Evolutionary conservation across 2,797 vertebrate species (phyloP).

Genomic region (Paedocypris micromegethes): DNA sequence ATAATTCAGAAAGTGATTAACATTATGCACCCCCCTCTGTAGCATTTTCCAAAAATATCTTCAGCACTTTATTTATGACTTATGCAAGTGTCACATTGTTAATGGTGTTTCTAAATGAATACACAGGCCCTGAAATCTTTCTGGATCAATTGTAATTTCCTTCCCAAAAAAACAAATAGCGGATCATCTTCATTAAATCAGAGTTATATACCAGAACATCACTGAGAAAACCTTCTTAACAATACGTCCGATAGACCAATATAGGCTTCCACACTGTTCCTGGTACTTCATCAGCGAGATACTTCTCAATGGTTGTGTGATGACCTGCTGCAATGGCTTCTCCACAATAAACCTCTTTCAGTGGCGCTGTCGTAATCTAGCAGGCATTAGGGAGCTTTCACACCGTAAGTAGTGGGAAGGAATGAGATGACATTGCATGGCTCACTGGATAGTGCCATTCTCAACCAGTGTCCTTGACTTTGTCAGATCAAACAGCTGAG

Average conservation of each 20-base stretch:
- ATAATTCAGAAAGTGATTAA: too few relatives aligned
- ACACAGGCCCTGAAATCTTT: too few relatives aligned
- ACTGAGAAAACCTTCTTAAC: conserved; percentile 9
- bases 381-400: conserved; percentile 29
- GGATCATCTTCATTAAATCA: background rate
- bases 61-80: too few relatives aligned
- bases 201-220: background rate
- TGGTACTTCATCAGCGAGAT: conserved; percentile 54
- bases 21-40: too few relatives aligned
- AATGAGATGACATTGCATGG: conserved; percentile 37
- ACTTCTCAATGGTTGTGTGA: conserved; percentile 33
- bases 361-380: conserved; percentile 42
- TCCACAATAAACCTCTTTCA: conserved; percentile 42
- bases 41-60: too few relatives aligned
- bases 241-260: conserved; percentile 10
- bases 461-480: conserved; percentile 54
- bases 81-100: too few relatives aligned
- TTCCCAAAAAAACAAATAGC: background rate
- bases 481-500: conserved; percentile 46
- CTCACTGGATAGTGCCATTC: conserved; percentile 38
- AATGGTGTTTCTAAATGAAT: too few relatives aligned
- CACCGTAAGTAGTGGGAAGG: conserved; percentile 20
- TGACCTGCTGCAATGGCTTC: conserved; percentile 56
- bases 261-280: conserved; percentile 37
- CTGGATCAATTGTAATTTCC: too few relatives aligned